phyloP scores from a whole-genome alignment of 2,888 invertebrate species.

The Hemicrepidius hirtus region DNA sequence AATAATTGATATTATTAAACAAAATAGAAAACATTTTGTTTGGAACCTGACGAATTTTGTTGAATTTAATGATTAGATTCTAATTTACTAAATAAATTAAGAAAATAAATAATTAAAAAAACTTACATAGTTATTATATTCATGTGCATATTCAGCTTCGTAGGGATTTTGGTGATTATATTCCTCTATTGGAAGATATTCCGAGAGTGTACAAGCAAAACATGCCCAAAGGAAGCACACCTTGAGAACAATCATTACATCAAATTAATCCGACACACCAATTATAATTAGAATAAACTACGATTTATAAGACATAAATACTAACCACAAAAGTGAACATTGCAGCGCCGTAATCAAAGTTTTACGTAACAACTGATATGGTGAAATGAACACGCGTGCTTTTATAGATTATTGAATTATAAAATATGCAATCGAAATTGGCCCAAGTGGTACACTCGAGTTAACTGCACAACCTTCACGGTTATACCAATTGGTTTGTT shows the following conservation, averaged over 20 bases:
- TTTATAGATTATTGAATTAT: conserved; percentile 58
- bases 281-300: not conserved
- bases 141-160: conserved; percentile 62
- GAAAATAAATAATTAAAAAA: not conserved
- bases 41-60: too few relatives aligned
- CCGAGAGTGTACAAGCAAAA: not conserved
- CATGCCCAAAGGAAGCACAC: conserved; percentile 21
- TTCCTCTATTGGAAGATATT: conserved; percentile 31
- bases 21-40: too few relatives aligned
- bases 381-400: conserved; percentile 52
- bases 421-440: conserved; percentile 57
- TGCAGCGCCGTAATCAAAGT: conserved; percentile 35
- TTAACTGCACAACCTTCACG: conserved; percentile 36
- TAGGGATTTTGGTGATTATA: conserved; percentile 56
- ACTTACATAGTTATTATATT: conserved; percentile 68
- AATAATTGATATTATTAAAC: too few relatives aligned
- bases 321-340: conserved; percentile 61
- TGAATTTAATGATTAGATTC: too few relatives aligned
- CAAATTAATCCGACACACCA: not conserved
- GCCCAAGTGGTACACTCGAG: conserved; percentile 28
- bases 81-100: too few relatives aligned
- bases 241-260: conserved; percentile 1
- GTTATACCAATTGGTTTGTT: conserved; percentile 18
- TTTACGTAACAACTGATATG: conserved; percentile 56
- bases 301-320: conserved; percentile 39